A percentile compares a stretch with the other conserved stretches of the same genome.
Evolutionary conservation across 2,113 vertebrate genomes (phyloP).

Genomic region (Climacteris rufus): DNA sequence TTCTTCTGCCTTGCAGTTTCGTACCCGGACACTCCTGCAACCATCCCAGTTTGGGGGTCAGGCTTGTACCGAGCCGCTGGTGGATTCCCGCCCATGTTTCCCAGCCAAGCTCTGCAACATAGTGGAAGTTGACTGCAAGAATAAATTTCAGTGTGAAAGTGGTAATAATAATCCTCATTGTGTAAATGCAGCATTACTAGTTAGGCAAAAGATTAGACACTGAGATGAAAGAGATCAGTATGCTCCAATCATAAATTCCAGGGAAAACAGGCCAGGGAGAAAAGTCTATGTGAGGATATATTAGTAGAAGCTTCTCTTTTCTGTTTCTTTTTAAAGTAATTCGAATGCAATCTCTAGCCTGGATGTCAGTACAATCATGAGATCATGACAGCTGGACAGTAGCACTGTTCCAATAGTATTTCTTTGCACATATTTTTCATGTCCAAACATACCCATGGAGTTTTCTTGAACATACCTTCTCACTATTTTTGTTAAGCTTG

Average conservation of each 20-base stretch:
- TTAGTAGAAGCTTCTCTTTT: not conserved
- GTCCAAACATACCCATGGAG: not conserved
- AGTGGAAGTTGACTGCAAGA: constrained; percentile 76
- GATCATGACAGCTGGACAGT: not conserved
- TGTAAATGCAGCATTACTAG: not conserved
- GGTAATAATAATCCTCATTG: constrained; percentile 64
- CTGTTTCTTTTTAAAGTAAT: not conserved
- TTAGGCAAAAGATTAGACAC: not conserved
- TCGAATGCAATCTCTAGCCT: not conserved
- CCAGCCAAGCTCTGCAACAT: constrained; percentile 82
- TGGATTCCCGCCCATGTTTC: constrained; percentile 77
- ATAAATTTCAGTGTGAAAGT: constrained; percentile 83
- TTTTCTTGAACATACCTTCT: not conserved
- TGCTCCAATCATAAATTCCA: not conserved
- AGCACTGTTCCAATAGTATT: not conserved
- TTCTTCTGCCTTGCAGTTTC: constrained; percentile 73
- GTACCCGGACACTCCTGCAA: constrained; percentile 69
- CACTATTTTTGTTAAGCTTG: not conserved
- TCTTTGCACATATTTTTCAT: not conserved
- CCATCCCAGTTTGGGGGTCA: constrained; percentile 88
- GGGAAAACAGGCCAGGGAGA: not conserved
- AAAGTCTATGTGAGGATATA: not conserved
- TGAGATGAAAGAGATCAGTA: not conserved
- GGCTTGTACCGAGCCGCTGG: constrained; percentile 72
- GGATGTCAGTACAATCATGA: not conserved